A percentile compares a stretch with the other conserved stretches of the same genome.
phyloP scores from a whole-genome alignment of 2,797 vertebrate genomes.

The Mionectes olivaceus region DNA sequence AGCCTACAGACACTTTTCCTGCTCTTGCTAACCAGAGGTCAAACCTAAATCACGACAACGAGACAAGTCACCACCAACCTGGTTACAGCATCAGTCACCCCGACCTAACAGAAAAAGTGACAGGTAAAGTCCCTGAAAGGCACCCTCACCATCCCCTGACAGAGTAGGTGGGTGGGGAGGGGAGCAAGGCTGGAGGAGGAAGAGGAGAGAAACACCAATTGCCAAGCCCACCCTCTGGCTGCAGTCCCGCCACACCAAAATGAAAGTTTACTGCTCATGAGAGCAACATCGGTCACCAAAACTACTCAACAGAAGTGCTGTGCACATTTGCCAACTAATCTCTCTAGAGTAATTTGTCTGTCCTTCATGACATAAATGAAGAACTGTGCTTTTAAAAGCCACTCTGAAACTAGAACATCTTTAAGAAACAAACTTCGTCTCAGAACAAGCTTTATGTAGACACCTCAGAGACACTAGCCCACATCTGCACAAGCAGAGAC shows the following conservation, averaged over 20 bases:
- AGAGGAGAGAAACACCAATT: background rate
- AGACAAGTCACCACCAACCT: background rate
- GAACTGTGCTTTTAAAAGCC: fast-evolving
- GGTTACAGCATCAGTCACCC: background rate
- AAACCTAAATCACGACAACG: background rate
- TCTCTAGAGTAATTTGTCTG: fast-evolving
- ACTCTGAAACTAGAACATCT: background rate
- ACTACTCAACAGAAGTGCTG: background rate
- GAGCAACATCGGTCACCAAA: background rate
- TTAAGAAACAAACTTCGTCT: background rate
- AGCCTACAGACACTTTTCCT: background rate
- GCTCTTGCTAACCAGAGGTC: background rate
- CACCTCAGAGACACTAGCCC: background rate
- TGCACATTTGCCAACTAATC: fast-evolving
- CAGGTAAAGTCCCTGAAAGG: background rate
- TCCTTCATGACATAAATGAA: background rate
- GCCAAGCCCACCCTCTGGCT: background rate
- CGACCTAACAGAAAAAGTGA: background rate
- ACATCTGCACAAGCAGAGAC: background rate
- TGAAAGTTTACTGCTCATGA: background rate
- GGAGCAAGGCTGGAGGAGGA: background rate
- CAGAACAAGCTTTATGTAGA: background rate
- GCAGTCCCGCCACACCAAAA: background rate
- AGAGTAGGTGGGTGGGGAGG: fast-evolving
- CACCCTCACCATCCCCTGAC: fast-evolving